Base-by-base conservation (phyloP, 2,797 vertebrate species). In the Pampus argenteus region DNA sequence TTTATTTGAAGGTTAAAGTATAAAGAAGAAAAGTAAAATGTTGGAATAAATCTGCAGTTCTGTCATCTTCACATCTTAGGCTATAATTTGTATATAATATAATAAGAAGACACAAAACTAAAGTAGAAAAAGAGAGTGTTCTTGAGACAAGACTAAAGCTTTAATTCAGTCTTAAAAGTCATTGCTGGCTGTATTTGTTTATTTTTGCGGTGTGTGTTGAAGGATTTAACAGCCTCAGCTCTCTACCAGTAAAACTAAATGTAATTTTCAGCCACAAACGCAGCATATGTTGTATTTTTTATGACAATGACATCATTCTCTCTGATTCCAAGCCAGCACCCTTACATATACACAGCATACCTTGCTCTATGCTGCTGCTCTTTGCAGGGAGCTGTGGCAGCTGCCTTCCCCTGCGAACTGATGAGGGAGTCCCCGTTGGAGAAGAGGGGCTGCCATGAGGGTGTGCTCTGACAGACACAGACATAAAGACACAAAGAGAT, bases 311-410 rank as follows among this genome's bases (percentile, higher is more conserved):
- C 14, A 42, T 22, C 3, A 22, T 23, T 3, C 4, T 15, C 13
- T 36, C 13, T 38, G n/a, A 44, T n/a, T n/a, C 13, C 56, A 55
- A 34, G 34, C 23, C 15, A 6, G 10, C 15, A 54, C 9, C n/a
- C 40, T 18, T 15, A 1, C 31, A 31, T 8, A 31, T 70, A 49
- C 49, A 63, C 15, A 49, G 54, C 62, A 2, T 72, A 99, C 98
- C 98, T 97, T 98, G 96, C 93, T 99, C 97, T 90, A 97, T 92
- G 92, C 95, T 97, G 95, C 96, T 94, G 87, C 96, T 97, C 79
- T 97, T 96, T 61, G 96, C 93, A 15, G 98, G 98, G 82, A 99
- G 96, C 85, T 98, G 97, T 0, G 97, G 98, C 57, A 99, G 95
- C 83, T 99, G 97, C 58, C 98, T 93, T 86, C 96, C 96, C 89